phyloP scores from a whole-genome alignment of 1,140 invertebrate genomes.

The Nixonia krombeini region DNA sequence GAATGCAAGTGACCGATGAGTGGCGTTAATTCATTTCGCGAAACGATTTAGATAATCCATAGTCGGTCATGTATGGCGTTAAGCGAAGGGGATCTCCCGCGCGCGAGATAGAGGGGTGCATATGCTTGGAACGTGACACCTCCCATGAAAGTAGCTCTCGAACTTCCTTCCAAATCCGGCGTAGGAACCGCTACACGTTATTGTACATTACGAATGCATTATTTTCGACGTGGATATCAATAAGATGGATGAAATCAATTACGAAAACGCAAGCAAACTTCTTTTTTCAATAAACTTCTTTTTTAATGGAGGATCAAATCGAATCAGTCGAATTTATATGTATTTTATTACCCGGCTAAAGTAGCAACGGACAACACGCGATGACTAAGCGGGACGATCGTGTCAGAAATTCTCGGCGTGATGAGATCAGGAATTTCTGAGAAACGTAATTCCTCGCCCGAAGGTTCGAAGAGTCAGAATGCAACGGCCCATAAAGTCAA shows the following conservation, averaged over 20 bases:
- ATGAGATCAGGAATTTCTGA: not conserved
- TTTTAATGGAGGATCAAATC: too few relatives aligned
- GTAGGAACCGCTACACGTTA: too few relatives aligned
- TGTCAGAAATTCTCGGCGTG: too few relatives aligned
- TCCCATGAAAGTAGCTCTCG: constrained; percentile 11
- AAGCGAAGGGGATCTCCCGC: constrained; percentile 56
- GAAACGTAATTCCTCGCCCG: constrained; percentile 25
- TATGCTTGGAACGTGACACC: constrained; percentile 50
- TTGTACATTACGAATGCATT: too few relatives aligned
- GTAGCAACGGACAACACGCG: too few relatives aligned
- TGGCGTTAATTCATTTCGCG: constrained; percentile 67
- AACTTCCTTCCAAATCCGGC: constrained; percentile 23
- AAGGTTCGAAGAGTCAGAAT: constrained; percentile 14
- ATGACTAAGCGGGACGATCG: too few relatives aligned
- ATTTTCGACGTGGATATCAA: too few relatives aligned
- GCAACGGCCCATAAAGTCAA: constrained; percentile 25
- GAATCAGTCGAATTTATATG: too few relatives aligned
- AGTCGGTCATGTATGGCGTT: constrained; percentile 60
- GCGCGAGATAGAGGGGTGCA: constrained; percentile 53
- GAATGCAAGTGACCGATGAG: constrained; percentile 52
- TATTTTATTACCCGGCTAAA: too few relatives aligned
- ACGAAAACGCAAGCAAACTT: too few relatives aligned
- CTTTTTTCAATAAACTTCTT: too few relatives aligned
- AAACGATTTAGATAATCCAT: constrained; percentile 66
- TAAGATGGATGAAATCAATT: too few relatives aligned